Evolutionary conservation across 2,113 vertebrate genomes (phyloP).

Genomic region (Caracal caracal): DNA sequence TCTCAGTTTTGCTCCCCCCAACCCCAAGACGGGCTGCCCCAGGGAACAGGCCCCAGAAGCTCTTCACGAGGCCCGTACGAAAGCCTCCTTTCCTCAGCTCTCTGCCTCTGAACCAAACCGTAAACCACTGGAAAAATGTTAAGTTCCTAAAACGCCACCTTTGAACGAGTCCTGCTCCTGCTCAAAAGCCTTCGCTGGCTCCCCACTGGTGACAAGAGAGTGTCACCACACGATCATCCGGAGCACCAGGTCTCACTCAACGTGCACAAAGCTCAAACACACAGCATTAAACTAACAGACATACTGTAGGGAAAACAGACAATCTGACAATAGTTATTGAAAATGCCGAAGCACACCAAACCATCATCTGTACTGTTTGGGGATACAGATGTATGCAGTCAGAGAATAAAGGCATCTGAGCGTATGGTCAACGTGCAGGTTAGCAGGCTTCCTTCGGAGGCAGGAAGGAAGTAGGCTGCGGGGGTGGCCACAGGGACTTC

Average conservation of each 20-base stretch:
- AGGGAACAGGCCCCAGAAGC: background rate
- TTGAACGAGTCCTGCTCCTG: background rate
- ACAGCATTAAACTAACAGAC: background rate
- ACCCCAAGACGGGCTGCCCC: background rate
- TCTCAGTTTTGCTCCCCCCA: background rate
- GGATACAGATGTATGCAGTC: rapidly evolving
- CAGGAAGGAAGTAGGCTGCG: background rate
- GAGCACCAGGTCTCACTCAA: background rate
- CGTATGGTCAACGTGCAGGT: rapidly evolving
- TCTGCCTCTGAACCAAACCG: background rate
- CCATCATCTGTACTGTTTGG: background rate
- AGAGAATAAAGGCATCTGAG: background rate
- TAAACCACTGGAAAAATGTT: background rate
- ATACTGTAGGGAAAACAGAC: background rate
- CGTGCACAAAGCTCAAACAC: background rate
- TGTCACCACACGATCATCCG: background rate
- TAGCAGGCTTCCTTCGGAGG: background rate
- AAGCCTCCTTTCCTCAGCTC: background rate
- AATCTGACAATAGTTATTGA: background rate
- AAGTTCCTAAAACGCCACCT: background rate
- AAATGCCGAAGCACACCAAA: background rate
- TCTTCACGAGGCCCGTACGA: background rate
- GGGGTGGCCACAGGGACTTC: background rate
- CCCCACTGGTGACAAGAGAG: background rate
- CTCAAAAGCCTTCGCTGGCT: background rate